Percentiles rank a stretch among this genome's conserved stretches.
Evolutionary conservation across 1,140 invertebrate species (phyloP).

Genomic region (Drusus annulatus): DNA sequence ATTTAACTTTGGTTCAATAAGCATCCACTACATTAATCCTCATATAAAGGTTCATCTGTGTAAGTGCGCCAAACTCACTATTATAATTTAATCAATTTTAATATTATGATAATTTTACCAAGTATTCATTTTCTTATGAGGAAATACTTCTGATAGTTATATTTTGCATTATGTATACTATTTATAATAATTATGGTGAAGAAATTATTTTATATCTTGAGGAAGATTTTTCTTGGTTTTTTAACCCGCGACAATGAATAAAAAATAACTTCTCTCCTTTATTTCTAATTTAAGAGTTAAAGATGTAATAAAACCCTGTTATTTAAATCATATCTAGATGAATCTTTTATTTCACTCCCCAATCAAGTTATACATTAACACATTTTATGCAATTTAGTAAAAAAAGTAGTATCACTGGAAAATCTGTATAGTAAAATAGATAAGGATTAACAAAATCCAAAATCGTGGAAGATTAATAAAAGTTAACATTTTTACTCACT

Average conservation of each 20-base stretch:
- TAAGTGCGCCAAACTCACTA: too few species aligned
- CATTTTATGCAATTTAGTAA: too few species aligned
- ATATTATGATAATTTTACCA: neutral
- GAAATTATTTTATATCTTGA: slow-evolving; percentile 25
- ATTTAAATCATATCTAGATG: slow-evolving; percentile 54
- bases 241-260: slow-evolving; percentile 5
- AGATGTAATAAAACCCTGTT: slow-evolving; percentile 56
- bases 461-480: too few species aligned
- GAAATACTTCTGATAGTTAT: slow-evolving; percentile 17
- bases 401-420: too few species aligned
- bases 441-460: too few species aligned
- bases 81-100: too few species aligned
- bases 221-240: neutral
- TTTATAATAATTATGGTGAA: neutral
- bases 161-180: slow-evolving; percentile 23
- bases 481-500: too few species aligned
- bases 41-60: too few species aligned
- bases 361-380: neutral
- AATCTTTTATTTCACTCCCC: slow-evolving; percentile 49
- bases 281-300: slow-evolving; percentile 52
- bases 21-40: too few species aligned
- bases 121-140: neutral
- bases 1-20: too few species aligned
- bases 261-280: neutral
- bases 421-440: too few species aligned